These are phyloP conservation scores for Catharus ustulatus DNA, from an alignment of 2,797 vertebrate genomes.

Conservation along the genomic window DNA sequence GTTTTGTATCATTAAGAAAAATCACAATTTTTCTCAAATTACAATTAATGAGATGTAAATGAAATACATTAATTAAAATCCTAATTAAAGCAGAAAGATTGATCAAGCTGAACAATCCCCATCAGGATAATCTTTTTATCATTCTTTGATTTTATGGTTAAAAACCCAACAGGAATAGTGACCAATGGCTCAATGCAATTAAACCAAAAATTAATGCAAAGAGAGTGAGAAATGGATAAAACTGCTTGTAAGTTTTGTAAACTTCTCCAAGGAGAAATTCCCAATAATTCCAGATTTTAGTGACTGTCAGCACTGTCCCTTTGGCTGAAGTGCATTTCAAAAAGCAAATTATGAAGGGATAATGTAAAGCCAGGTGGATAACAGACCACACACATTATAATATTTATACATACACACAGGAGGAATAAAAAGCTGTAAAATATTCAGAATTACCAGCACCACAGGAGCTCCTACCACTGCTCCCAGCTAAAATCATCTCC, in stretches of 20 bases:
- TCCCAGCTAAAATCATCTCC: slow-evolving; percentile 97
- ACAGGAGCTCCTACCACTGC: slow-evolving; percentile 84
- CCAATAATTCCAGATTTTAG: not conserved
- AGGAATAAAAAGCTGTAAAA: not conserved
- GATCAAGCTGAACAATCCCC: not conserved
- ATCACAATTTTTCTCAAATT: not conserved
- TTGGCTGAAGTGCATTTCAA: slow-evolving; percentile 17
- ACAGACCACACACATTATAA: not conserved
- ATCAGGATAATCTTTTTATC: not conserved
- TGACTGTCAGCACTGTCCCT: not conserved
- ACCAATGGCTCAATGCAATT: not conserved
- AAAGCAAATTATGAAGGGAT: not conserved
- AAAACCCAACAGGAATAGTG: not conserved
- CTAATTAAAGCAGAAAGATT: not conserved
- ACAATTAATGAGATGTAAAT: not conserved
- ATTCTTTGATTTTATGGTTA: not conserved
- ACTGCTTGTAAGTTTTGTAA: not conserved
- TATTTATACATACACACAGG: not conserved
- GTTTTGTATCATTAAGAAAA: not conserved
- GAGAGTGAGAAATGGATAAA: not conserved
- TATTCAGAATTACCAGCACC: not conserved
- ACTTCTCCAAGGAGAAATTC: not conserved
- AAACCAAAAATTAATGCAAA: not conserved
- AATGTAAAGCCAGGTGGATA: not conserved
- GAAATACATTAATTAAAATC: not conserved